A percentile compares a stretch with the other conserved stretches of the same genome.
Evolutionary conservation across 64 coral and sea anemone species (phyloP).

Genomic region (Stichodactyla mertensii): DNA sequence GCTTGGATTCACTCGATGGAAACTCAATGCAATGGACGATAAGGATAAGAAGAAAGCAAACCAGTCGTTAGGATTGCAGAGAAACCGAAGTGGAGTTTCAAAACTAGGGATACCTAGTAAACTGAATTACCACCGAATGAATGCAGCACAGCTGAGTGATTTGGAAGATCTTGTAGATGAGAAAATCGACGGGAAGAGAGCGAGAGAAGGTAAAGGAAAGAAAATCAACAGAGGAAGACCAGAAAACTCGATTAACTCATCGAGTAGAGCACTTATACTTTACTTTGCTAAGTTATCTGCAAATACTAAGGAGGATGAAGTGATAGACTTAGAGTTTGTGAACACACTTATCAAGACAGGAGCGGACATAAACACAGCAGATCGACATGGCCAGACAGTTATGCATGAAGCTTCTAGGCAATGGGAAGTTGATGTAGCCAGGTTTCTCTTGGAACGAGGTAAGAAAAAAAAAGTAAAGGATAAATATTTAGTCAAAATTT

Average conservation of each 20-base stretch:
- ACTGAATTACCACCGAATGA: conserved; percentile 55
- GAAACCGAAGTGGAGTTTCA: conserved; percentile 10
- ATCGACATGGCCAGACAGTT: conserved; percentile 88
- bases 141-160: conserved; percentile 82
- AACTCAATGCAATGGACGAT: conserved; percentile 11
- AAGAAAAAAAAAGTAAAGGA: background rate
- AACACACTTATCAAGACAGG: conserved; percentile 76
- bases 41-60: background rate
- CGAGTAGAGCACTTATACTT: conserved; percentile 80
- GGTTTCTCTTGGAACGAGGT: conserved; percentile 83
- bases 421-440: conserved; percentile 85
- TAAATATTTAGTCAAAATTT: too few relatives aligned
- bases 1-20: conserved; percentile 46
- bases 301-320: conserved; percentile 64
- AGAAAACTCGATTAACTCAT: conserved; percentile 58
- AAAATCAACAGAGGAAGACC: conserved; percentile 10
- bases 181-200: background rate
- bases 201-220: conserved; percentile 23
- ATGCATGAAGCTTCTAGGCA: conserved; percentile 87
- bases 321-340: conserved; percentile 92
- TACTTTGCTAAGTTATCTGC: conserved; percentile 83
- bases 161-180: conserved; percentile 76
- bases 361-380: conserved; percentile 67
- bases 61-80: conserved; percentile 20
- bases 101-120: conserved; percentile 29